Base-by-base conservation (phyloP, 2,113 vertebrate genomes). In the Maccullochella peelii region DNA sequence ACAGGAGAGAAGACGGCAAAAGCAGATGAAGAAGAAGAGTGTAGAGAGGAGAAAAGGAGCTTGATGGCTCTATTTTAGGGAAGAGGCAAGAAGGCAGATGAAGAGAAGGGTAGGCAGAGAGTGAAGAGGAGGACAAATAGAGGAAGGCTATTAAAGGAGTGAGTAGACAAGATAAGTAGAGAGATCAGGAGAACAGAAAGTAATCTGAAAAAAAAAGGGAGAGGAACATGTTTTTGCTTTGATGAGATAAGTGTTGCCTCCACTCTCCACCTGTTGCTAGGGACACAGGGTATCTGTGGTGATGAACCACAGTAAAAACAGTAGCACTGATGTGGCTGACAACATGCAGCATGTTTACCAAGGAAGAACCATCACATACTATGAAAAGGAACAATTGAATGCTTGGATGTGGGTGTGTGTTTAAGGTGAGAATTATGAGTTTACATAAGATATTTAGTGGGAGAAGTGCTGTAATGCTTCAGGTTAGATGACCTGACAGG, bases 251-350 rank as follows among this genome's bases (percentile, higher is more conserved):
- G 49, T 44, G 79, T 79, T 78, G 70, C 74, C 73, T 86, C 30
- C 57, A 7, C 59, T 82, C 57, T 72, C 73, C 79, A 85, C 85
- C 88, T 88, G 86, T 90, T 92, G 86, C 88, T 49, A 81, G 49
- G 82, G 69, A 79, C 81, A 47, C 76, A 25, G 50, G 9, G 62
- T 23, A 59, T 70, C 63, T 49, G 59, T 63, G 52, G 75, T 59
- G 80, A 77, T 30, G 6, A 59, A 73, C 23, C 79, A 58, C 70
- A 79, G 58, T 52, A 14, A 61, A 57, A 69, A 74, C 52, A 52
- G 54, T 14, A 50, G 30, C 71, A 18, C 14, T 30, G 68, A 74
- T 81, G 70, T 59, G 27, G 61, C 73, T 59, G 62, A 38, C 70
- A 78, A 40, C 70, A 44, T 33, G 27, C 73, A 50, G 20, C 3